Conservation (phyloP, 2,888 invertebrate genomes). For the Thelaira solivaga region DNA sequence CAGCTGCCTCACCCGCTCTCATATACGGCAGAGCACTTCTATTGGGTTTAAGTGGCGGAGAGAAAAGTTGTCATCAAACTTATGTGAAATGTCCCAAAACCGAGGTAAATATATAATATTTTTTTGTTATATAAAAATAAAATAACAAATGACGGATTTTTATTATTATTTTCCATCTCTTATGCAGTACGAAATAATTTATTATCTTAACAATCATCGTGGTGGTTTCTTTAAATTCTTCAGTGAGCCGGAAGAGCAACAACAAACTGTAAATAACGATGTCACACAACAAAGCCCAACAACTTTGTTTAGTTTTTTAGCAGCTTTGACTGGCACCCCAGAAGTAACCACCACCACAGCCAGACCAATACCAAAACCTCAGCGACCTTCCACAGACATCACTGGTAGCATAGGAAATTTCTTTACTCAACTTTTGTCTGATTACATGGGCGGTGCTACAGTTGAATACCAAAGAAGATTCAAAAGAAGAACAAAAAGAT, state of each 20-base stretch:
- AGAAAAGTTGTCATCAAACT: constrained; percentile 76
- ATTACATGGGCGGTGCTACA: constrained; percentile 67
- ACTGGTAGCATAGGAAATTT: constrained; percentile 73
- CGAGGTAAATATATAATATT: constrained; percentile 70
- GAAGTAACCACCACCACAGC: constrained; percentile 65
- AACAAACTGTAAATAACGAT: constrained; percentile 43
- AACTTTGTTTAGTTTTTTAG: constrained; percentile 70
- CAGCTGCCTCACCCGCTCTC: constrained; percentile 81
- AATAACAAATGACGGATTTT: background rate
- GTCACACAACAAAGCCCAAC: constrained; percentile 48
- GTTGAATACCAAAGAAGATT: constrained; percentile 71
- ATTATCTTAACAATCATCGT: constrained; percentile 90
- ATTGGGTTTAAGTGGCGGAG: constrained; percentile 82
- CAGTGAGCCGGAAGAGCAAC: constrained; percentile 78
- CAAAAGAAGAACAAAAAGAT: constrained; percentile 48
- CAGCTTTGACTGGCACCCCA: constrained; percentile 70
- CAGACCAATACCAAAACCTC: constrained; percentile 64
- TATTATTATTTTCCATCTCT: background rate
- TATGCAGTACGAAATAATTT: constrained; percentile 82
- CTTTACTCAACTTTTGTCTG: constrained; percentile 73
- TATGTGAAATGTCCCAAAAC: constrained; percentile 87
- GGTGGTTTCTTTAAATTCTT: constrained; percentile 91
- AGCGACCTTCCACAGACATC: constrained; percentile 66
- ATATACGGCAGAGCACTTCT: constrained; percentile 86
- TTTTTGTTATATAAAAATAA: background rate